Base-by-base conservation (phyloP, 1,140 invertebrate genomes). In the Aphaenogaster floridana region DNA sequence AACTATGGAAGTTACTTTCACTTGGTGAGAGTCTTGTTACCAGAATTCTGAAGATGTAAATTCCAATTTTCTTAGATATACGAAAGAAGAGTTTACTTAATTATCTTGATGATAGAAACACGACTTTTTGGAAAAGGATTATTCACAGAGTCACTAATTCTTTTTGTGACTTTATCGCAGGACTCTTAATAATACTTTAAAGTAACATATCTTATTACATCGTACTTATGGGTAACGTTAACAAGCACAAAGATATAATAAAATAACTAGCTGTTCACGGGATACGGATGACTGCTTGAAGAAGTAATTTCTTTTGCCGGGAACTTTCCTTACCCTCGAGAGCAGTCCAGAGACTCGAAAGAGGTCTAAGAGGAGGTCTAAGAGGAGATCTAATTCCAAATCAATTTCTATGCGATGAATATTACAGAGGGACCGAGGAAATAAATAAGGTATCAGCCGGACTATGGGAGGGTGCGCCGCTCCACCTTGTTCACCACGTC, bases 331-430 rank as follows among this genome's bases (percentile, higher is more conserved):
- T 48, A 63, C 39, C 63, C 76, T 88, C 48, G 61, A 84, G 87
- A 86, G 48, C 52, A 63, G 21, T 9, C 59, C 21, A 80, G 54
- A 80, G 54, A 76, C 72, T 83, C 57, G 66, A 90, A 84, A 69
- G 76, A 87, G 85, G 63, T 90, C 72, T 54, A 86, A 86, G 81
- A 86, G 86, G 45, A 64, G 86, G 72, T 92, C 85, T 89, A 88
- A 91, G 88, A 89, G 86, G 88, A 93, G 74, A 89, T 93, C 91
- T 94, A 94, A 94, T 94, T 93, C 91, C 90, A 91, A 94, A 94
- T 94, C 94, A 94, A 94, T 94, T 94, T 94, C 93, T 93, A 81
- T 85, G 63, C 91, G 92, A 94, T 94, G 94, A 94, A 94, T 94
- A 94, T 94, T 94, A 93, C 93, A 94, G 87, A 89, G 89, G 88